Conservation (phyloP, 2,797 vertebrate genomes). For the Crocodylus rhombifer region DNA sequence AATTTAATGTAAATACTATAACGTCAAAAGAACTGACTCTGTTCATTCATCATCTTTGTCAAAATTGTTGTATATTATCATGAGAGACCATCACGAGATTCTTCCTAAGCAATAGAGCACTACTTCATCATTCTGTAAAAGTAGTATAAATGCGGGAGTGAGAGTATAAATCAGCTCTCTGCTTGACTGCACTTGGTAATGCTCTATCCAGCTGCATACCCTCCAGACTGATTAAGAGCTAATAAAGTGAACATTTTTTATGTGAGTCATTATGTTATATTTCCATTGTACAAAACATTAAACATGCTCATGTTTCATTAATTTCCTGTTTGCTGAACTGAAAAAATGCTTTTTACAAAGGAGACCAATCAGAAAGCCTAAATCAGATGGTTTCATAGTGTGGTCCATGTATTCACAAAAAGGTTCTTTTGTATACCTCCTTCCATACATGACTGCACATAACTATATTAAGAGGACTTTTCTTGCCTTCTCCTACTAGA, state of each 20-base stretch:
- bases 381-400: not conserved
- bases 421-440: not conserved
- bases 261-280: not conserved
- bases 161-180: not conserved
- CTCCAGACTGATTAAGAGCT: not conserved
- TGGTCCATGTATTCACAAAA: not conserved
- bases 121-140: not conserved
- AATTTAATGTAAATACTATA: not conserved
- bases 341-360: not conserved
- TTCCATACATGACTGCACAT: not conserved
- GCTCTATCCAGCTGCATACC: not conserved
- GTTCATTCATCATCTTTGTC: not conserved
- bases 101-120: not conserved
- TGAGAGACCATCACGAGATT: not conserved
- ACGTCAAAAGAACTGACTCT: not conserved
- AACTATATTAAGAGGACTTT: not conserved
- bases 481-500: not conserved
- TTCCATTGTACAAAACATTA: not conserved
- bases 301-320: not conserved
- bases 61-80: not conserved
- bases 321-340: not conserved
- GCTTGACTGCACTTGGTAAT: not conserved
- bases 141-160: not conserved
- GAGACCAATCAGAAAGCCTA: not conserved
- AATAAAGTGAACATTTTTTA: slow-evolving; percentile 5